phyloP scores from a whole-genome alignment of 2,888 invertebrate species.

The Tetrapedia diversipes region DNA sequence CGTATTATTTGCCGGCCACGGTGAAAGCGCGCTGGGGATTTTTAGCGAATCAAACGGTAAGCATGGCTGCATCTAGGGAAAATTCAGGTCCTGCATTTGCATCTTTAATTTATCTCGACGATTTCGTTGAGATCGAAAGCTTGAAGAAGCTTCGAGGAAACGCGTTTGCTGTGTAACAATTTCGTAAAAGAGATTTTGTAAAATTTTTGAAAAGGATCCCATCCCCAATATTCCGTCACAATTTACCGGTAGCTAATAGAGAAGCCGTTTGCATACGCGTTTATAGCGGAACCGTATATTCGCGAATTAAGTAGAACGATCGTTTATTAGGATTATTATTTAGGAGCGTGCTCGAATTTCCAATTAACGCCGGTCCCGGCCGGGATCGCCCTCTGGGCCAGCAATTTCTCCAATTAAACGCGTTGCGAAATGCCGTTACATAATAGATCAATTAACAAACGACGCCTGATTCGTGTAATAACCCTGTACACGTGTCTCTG shows the following conservation, averaged over 20 bases:
- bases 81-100: too few species aligned
- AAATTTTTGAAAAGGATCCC: too few species aligned
- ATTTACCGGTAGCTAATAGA: not conserved
- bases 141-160: too few species aligned
- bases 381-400: conserved; percentile 10
- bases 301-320: not conserved
- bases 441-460: conserved; percentile 42
- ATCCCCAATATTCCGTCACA: not conserved
- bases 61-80: too few species aligned
- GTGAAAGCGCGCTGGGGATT: conserved; percentile 2
- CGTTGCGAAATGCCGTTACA: conserved; percentile 35
- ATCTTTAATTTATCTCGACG: too few species aligned
- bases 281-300: too few species aligned
- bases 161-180: too few species aligned
- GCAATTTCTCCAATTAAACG: conserved; percentile 31
- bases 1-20: conserved; percentile 13
- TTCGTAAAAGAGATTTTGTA: too few species aligned
- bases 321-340: conserved; percentile 21
- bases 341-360: conserved; percentile 18
- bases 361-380: conserved; percentile 23
- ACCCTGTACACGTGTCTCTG: conserved; percentile 7
- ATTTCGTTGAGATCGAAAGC: too few species aligned
- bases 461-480: conserved; percentile 15
- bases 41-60: conserved; percentile 20
- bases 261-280: not conserved